Evolutionary conservation across 2,113 vertebrate species (phyloP).

Genomic region (Cyanoderma ruficeps): DNA sequence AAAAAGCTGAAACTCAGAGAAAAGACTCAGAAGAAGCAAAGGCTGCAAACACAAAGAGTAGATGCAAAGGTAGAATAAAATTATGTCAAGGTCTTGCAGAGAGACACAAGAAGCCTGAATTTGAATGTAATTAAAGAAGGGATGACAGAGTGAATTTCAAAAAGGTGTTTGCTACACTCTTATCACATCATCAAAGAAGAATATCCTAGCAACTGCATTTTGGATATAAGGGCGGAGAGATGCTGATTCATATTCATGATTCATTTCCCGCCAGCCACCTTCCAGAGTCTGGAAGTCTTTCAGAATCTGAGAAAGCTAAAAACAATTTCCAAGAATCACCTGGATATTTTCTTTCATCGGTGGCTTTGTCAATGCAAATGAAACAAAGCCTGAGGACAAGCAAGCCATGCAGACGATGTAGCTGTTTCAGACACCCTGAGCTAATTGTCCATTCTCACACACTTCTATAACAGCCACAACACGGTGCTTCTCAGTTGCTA

Average conservation of each 20-base stretch:
- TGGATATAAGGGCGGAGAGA: slow-evolving; percentile 26
- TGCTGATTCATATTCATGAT: slow-evolving; percentile 38
- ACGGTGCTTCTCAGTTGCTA: neutral
- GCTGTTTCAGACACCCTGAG: neutral
- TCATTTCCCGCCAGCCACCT: neutral
- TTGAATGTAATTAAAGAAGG: slow-evolving; percentile 49
- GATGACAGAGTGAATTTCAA: slow-evolving; percentile 40
- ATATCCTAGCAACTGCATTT: slow-evolving; percentile 58
- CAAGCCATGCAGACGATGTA: fast-evolving
- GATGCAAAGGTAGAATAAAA: neutral
- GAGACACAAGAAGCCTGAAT: slow-evolving; percentile 3
- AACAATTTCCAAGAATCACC: neutral
- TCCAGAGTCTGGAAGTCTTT: neutral
- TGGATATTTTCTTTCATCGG: neutral
- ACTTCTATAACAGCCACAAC: neutral
- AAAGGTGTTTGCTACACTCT: slow-evolving; percentile 7
- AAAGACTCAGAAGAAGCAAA: neutral
- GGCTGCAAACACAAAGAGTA: neutral
- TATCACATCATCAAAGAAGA: slow-evolving; percentile 33
- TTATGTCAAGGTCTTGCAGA: slow-evolving; percentile 20
- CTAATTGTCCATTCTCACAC: neutral
- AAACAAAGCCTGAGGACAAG: neutral
- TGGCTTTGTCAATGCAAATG: neutral
- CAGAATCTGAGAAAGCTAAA: neutral
- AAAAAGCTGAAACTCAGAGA: neutral